Evolutionary conservation across 2,888 invertebrate genomes (phyloP).

Genomic region (Apodemia zela): DNA sequence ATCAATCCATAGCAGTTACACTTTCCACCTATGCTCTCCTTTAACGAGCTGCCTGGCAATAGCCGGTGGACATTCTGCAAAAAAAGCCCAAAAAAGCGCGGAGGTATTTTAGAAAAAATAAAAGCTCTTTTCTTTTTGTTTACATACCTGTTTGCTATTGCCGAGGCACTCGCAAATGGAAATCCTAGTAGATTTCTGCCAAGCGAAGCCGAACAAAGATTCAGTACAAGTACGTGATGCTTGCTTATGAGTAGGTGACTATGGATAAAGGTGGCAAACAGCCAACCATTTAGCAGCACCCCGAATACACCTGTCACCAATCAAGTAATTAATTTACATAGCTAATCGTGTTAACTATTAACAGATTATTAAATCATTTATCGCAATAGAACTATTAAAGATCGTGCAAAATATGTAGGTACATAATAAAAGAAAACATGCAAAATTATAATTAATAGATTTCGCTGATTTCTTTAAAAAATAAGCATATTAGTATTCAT

Average conservation of each 20-base stretch:
- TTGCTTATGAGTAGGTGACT: slow-evolving; percentile 75
- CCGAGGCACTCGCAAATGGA: slow-evolving; percentile 76
- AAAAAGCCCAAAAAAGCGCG: too few relatives aligned
- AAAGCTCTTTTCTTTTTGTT: slow-evolving; percentile 17
- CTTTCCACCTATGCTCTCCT: too few relatives aligned
- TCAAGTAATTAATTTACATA: slow-evolving; percentile 28
- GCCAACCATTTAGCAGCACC: slow-evolving; percentile 79
- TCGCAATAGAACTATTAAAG: not conserved
- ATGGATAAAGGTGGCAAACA: slow-evolving; percentile 76
- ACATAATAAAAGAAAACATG: too few relatives aligned
- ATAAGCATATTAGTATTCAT: too few relatives aligned
- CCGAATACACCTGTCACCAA: slow-evolving; percentile 70
- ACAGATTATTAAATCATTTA: slow-evolving; percentile 21
- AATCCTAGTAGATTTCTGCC: slow-evolving; percentile 76
- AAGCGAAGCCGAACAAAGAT: slow-evolving; percentile 74
- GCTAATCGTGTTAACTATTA: slow-evolving; percentile 16
- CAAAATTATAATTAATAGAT: too few relatives aligned
- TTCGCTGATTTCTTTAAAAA: too few relatives aligned
- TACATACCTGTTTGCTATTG: slow-evolving; percentile 71
- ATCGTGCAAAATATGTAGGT: too few relatives aligned
- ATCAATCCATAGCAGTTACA: too few relatives aligned
- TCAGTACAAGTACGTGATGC: slow-evolving; percentile 77
- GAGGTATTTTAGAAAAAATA: too few relatives aligned
- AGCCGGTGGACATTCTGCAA: too few relatives aligned
- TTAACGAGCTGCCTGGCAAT: too few relatives aligned